Evolutionary conservation across 2,888 invertebrate genomes (phyloP).

Genomic region (Trypoxylon attenuatum): DNA sequence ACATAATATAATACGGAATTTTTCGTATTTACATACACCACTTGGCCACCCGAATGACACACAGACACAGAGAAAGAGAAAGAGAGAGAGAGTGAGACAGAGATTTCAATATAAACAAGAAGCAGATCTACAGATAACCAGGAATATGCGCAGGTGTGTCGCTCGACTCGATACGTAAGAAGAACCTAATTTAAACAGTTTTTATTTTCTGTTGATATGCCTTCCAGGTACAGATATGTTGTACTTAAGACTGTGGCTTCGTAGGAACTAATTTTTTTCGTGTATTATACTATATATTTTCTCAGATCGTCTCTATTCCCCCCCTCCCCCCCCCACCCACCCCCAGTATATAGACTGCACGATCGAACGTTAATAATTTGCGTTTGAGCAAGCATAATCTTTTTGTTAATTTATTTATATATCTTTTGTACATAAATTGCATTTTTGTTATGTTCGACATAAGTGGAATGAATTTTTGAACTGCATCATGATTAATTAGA

Average conservation of each 20-base stretch:
- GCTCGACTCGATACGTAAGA: slow-evolving; percentile 19
- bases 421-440: slow-evolving; percentile 63
- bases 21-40: neutral
- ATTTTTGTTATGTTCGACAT: slow-evolving; percentile 53
- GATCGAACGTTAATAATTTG: slow-evolving; percentile 40
- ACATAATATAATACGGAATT: too few species aligned
- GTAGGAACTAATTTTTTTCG: slow-evolving; percentile 55
- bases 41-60: neutral
- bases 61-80: slow-evolving; percentile 26
- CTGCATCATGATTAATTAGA: slow-evolving; percentile 49
- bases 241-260: slow-evolving; percentile 70
- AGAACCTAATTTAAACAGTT: slow-evolving; percentile 35
- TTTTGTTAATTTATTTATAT: slow-evolving; percentile 66
- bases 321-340: too few species aligned
- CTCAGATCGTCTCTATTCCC: slow-evolving; percentile 54
- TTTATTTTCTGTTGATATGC: slow-evolving; percentile 50
- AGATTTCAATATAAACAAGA: too few species aligned
- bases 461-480: slow-evolving; percentile 46
- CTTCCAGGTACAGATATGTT: slow-evolving; percentile 66
- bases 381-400: slow-evolving; percentile 54
- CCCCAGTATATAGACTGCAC: slow-evolving; percentile 46
- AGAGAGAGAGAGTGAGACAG: too few species aligned
- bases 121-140: slow-evolving; percentile 23
- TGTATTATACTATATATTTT: slow-evolving; percentile 50
- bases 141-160: slow-evolving; percentile 22